phyloP scores from a whole-genome alignment of 2,113 vertebrate species.

The Caranx ignobilis region DNA sequence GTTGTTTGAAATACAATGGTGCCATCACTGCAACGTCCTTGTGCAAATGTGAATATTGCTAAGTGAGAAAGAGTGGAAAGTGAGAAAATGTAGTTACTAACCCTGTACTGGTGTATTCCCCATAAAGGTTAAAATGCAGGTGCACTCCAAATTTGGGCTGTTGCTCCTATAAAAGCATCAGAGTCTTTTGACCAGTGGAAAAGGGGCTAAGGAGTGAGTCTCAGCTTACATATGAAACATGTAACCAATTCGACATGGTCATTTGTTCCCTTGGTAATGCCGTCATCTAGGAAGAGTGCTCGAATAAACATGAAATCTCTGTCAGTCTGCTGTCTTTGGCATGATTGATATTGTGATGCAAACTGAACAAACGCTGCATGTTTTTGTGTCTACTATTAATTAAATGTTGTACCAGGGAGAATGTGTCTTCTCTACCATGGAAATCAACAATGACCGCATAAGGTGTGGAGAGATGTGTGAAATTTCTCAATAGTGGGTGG shows the following conservation, averaged over 20 bases:
- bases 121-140: too few species aligned
- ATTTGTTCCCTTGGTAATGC: not conserved
- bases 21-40: too few species aligned
- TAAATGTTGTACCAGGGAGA: slow-evolving; percentile 11
- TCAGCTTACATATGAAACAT: not conserved
- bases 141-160: too few species aligned
- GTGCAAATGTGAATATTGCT: too few species aligned
- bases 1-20: too few species aligned
- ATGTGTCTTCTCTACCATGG: slow-evolving; percentile 4
- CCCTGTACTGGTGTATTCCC: too few species aligned
- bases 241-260: not conserved
- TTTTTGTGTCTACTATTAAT: slow-evolving; percentile 13
- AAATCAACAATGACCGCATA: slow-evolving; percentile 19
- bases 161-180: too few species aligned
- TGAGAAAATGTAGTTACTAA: too few species aligned
- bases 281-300: not conserved
- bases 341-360: slow-evolving; percentile 18
- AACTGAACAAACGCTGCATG: slow-evolving; percentile 18
- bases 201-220: too few species aligned
- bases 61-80: too few species aligned
- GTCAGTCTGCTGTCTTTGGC: slow-evolving; percentile 23
- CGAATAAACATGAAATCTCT: not conserved
- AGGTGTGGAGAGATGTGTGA: slow-evolving; percentile 22
- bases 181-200: too few species aligned
- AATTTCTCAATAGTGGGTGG: slow-evolving; percentile 12